Conservation (phyloP, 1,140 invertebrate species). For the Elymnias hypermnestra region DNA sequence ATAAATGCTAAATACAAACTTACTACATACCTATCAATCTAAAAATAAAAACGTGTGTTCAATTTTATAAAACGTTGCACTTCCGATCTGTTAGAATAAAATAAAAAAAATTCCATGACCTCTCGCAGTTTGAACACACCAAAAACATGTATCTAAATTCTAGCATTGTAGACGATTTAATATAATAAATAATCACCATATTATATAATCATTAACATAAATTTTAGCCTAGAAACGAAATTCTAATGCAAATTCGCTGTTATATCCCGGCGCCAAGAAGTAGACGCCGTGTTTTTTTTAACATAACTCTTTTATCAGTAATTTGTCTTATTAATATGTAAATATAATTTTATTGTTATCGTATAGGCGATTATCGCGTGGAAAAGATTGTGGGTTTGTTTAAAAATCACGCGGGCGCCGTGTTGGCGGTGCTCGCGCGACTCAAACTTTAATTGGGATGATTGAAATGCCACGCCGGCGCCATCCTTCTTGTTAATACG, state of each 20-base stretch:
- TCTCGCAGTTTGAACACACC: too few relatives aligned
- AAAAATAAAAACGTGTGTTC: too few relatives aligned
- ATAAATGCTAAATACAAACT: too few relatives aligned
- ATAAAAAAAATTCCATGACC: too few relatives aligned
- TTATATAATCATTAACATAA: neutral
- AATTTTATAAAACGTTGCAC: too few relatives aligned
- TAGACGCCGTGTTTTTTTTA: constrained; percentile 3
- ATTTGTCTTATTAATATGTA: constrained; percentile 23
- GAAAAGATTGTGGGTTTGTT: constrained; percentile 14
- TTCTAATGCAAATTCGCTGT: neutral
- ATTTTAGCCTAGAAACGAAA: neutral
- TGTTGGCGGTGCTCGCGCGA: constrained; percentile 16
- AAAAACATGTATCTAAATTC: too few relatives aligned
- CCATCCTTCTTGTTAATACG: constrained; percentile 14
- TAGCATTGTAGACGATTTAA: too few relatives aligned
- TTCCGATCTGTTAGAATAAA: too few relatives aligned
- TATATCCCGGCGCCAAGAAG: constrained; percentile 6
- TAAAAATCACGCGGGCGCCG: constrained; percentile 30
- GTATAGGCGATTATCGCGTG: constrained; percentile 11
- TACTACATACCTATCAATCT: too few relatives aligned
- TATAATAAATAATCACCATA: neutral
- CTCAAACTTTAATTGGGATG: constrained; percentile 25
- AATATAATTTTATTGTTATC: constrained; percentile 13
- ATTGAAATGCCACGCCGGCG: constrained; percentile 21
- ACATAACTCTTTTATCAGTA: constrained; percentile 11